Percentiles rank a stretch among this genome's conserved stretches.
These are phyloP conservation scores for Spilarctia lutea DNA, from an alignment of 2,888 invertebrate species.

Conservation along the genomic window DNA sequence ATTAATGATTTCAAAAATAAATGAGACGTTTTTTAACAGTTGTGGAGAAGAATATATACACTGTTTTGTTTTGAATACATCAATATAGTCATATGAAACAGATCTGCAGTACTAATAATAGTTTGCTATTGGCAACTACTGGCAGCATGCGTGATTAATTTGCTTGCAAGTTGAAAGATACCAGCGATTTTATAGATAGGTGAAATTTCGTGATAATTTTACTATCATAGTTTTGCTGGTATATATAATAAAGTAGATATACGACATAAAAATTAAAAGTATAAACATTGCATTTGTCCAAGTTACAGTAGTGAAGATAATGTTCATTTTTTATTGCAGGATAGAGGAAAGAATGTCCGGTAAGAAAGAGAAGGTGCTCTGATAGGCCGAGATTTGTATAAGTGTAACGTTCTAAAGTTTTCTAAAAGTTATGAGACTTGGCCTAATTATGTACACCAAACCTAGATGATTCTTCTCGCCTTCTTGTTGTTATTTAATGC, in stretches of 20 bases:
- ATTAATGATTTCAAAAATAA: conserved; percentile 42
- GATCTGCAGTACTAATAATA: conserved; percentile 36
- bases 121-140: conserved; percentile 2
- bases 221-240: not conserved
- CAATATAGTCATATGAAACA: conserved; percentile 44
- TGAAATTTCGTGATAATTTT: not conserved
- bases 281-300: too few species aligned
- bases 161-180: conserved; percentile 2
- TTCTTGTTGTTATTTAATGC: conserved; percentile 24
- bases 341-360: too few species aligned
- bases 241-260: not conserved
- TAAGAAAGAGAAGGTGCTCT: too few species aligned
- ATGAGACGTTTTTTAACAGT: conserved; percentile 26
- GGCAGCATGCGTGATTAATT: not conserved
- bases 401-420: too few species aligned
- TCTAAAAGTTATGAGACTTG: not conserved
- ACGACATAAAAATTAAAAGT: not conserved
- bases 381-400: too few species aligned
- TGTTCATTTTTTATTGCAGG: too few species aligned
- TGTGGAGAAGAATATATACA: conserved; percentile 28
- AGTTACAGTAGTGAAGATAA: too few species aligned
- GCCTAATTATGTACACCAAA: not conserved
- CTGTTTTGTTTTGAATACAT: conserved; percentile 24
- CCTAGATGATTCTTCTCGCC: conserved; percentile 36
- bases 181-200: not conserved